Conservation (phyloP, 2,113 vertebrate genomes). For the Shinisaurus crocodilurus region DNA sequence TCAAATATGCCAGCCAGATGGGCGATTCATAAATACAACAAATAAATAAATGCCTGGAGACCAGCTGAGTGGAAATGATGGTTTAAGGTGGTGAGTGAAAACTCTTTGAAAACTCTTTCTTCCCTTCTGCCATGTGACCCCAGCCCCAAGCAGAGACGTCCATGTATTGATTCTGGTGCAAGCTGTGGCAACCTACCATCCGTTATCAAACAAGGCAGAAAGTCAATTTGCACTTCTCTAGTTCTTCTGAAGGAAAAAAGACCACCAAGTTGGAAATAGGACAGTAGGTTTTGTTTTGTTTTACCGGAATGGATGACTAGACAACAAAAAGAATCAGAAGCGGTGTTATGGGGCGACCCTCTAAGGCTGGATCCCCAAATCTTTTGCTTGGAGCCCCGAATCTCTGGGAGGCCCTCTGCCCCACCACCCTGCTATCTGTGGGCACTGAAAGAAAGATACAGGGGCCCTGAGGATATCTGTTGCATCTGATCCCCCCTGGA, state of each 20-base stretch:
- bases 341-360: too few relatives aligned
- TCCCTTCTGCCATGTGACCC: background rate
- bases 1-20: too few relatives aligned
- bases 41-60: too few relatives aligned
- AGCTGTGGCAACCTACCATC: background rate
- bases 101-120: background rate
- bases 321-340: too few relatives aligned
- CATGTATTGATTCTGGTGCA: background rate
- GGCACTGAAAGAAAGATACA: too few relatives aligned
- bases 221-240: background rate
- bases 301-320: background rate
- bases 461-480: too few relatives aligned
- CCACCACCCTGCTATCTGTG: too few relatives aligned
- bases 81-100: background rate
- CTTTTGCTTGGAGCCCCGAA: too few relatives aligned
- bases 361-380: too few relatives aligned
- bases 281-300: background rate
- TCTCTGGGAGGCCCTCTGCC: too few relatives aligned
- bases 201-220: conserved; percentile 22
- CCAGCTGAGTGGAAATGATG: background rate
- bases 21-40: too few relatives aligned
- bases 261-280: background rate
- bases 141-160: background rate
- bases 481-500: too few relatives aligned
- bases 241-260: background rate